Conservation (phyloP, 2,888 invertebrate genomes). For the Cryptocephalus primarius region DNA sequence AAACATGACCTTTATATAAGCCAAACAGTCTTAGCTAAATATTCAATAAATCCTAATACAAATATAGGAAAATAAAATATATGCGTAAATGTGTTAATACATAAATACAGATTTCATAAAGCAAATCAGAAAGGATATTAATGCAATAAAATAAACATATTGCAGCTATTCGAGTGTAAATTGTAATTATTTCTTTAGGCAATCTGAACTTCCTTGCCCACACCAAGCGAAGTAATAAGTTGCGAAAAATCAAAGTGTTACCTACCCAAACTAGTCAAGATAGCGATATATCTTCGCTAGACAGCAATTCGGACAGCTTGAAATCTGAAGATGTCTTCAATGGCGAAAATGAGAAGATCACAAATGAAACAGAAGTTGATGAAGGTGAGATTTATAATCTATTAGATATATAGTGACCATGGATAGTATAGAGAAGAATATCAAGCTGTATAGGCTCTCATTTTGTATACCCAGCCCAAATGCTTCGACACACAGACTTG, state of each 20-base stretch:
- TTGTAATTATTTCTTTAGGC: conserved; percentile 18
- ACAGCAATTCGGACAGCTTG: conserved; percentile 34
- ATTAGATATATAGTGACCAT: background rate
- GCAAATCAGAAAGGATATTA: too few relatives aligned
- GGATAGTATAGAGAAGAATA: too few relatives aligned
- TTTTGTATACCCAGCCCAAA: too few relatives aligned
- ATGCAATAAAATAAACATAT: too few relatives aligned
- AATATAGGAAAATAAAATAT: too few relatives aligned
- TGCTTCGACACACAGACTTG: too few relatives aligned
- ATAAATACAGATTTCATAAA: too few relatives aligned
- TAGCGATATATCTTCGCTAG: conserved; percentile 35
- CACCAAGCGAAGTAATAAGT: conserved; percentile 32
- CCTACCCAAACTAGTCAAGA: conserved; percentile 26
- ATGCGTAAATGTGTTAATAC: too few relatives aligned
- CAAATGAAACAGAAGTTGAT: conserved; percentile 6
- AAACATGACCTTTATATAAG: too few relatives aligned
- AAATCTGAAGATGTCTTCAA: conserved; percentile 41
- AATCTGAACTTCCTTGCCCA: conserved; percentile 36
- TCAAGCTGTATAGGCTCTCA: conserved; percentile 1
- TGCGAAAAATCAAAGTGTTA: conserved; percentile 32
- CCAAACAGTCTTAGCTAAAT: too few relatives aligned
- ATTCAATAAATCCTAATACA: background rate
- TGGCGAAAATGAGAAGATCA: conserved; percentile 24
- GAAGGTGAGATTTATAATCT: conserved; percentile 13
- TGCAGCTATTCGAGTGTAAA: too few relatives aligned